Conservation (phyloP, 2,888 invertebrate genomes). For the Notodonta ziczac region DNA sequence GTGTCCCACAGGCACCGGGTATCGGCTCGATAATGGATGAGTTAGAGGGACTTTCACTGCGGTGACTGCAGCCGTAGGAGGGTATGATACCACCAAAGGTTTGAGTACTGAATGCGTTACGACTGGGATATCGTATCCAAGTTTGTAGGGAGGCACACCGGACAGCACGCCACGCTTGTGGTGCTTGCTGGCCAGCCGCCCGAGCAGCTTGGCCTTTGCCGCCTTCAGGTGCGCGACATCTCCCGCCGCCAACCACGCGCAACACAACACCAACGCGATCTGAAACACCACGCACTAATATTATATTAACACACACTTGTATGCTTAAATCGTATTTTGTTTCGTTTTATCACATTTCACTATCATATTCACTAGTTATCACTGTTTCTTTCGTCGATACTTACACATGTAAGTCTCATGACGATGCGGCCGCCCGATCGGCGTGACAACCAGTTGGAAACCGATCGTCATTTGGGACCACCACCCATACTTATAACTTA, state of each 20-base stretch:
- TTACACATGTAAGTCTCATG: conserved; percentile 70
- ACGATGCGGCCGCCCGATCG: conserved; percentile 63
- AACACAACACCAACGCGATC: conserved; percentile 69
- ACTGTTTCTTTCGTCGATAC: conserved; percentile 52
- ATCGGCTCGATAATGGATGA: conserved; percentile 58
- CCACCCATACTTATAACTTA: conserved; percentile 81
- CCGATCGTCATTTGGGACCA: conserved; percentile 53
- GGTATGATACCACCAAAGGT: conserved; percentile 76
- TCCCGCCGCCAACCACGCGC: conserved; percentile 55
- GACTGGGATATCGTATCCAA: conserved; percentile 76
- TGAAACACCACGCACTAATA: conserved; percentile 69
- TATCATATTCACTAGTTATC: conserved; percentile 39
- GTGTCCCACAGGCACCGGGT: conserved; percentile 68
- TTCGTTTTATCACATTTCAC: conserved; percentile 20
- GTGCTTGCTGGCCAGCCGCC: conserved; percentile 61
- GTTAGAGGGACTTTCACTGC: conserved; percentile 74
- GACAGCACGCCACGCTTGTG: conserved; percentile 74
- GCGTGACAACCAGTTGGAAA: conserved; percentile 61
- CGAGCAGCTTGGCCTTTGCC: conserved; percentile 61
- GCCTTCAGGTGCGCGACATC: conserved; percentile 65
- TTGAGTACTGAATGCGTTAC: conserved; percentile 78
- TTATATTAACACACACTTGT: conserved; percentile 24
- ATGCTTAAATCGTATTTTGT: background rate
- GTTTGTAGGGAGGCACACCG: conserved; percentile 74
- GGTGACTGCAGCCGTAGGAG: conserved; percentile 72